A percentile compares a stretch with the other conserved stretches of the same genome.
Evolutionary conservation across 2,113 vertebrate genomes (phyloP).

Genomic region (Dipodomys merriami): DNA sequence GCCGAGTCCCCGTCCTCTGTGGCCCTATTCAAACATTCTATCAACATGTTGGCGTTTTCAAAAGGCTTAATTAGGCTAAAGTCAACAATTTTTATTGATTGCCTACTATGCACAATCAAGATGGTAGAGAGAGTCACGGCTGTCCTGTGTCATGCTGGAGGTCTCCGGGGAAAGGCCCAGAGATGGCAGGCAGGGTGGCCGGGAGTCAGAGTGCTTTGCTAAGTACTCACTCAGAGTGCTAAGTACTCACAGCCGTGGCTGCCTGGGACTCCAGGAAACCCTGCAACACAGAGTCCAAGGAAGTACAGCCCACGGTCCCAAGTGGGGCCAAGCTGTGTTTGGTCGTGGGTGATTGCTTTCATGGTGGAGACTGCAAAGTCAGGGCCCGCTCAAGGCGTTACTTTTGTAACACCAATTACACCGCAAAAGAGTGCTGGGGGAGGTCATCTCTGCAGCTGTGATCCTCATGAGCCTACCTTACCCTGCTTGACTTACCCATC

Average conservation of each 20-base stretch:
- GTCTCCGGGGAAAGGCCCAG: too few species aligned
- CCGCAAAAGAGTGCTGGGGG: background rate
- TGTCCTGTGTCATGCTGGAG: background rate
- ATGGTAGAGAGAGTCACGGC: background rate
- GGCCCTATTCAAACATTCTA: slow-evolving; percentile 56
- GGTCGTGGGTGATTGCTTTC: slow-evolving; percentile 55
- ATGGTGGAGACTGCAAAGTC: slow-evolving; percentile 44
- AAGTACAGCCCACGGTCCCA: background rate
- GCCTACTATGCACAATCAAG: slow-evolving; percentile 55
- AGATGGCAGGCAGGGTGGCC: too few species aligned
- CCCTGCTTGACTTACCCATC: too few species aligned
- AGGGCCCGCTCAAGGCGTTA: slow-evolving; percentile 45
- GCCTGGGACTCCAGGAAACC: slow-evolving; percentile 19
- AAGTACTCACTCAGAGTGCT: background rate
- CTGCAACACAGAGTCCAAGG: slow-evolving; percentile 31
- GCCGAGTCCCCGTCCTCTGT: slow-evolving; percentile 50
- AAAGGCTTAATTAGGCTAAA: slow-evolving; percentile 73
- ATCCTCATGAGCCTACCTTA: background rate
- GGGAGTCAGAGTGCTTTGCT: background rate
- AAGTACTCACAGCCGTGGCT: background rate
- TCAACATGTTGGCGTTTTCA: slow-evolving; percentile 65
- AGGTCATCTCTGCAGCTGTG: slow-evolving; percentile 29
- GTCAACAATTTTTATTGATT: slow-evolving; percentile 72
- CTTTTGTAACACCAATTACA: background rate
- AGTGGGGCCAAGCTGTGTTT: slow-evolving; percentile 47